A percentile compares a stretch with the other conserved stretches of the same genome.
These are phyloP conservation scores for Tachycineta bicolor DNA, from an alignment of 2,113 vertebrate species.

Conservation along the genomic window DNA sequence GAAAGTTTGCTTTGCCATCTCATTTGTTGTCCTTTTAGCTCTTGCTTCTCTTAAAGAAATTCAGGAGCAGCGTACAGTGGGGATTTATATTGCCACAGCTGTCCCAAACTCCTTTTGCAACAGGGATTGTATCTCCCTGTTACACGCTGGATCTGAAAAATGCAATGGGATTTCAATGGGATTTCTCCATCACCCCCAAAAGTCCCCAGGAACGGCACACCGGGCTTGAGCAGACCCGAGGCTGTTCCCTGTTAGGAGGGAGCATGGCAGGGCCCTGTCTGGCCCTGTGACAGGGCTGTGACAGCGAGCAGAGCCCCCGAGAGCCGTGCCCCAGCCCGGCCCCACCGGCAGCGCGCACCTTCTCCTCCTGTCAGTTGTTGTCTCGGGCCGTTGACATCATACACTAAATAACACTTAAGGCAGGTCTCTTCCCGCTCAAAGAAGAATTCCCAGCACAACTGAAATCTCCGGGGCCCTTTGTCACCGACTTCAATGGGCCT, in stretches of 20 bases:
- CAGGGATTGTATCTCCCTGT: background rate
- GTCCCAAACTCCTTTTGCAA: background rate
- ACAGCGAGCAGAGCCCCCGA: fast-evolving
- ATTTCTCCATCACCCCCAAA: background rate
- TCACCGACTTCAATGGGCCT: constrained; percentile 24
- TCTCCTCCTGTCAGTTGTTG: background rate
- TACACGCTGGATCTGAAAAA: background rate
- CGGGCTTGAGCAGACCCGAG: background rate
- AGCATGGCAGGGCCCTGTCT: background rate
- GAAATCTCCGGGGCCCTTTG: background rate
- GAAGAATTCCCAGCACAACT: background rate
- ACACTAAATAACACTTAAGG: background rate
- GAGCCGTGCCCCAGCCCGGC: background rate
- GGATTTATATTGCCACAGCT: background rate
- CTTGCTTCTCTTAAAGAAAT: background rate
- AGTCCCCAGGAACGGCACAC: background rate
- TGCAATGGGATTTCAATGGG: too few relatives aligned
- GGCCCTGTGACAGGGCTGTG: background rate
- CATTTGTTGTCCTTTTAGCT: background rate
- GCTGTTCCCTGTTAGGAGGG: background rate
- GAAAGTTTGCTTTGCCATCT: background rate
- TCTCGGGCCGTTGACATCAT: background rate
- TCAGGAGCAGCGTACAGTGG: background rate
- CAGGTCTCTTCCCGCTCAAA: background rate
- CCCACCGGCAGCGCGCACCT: fast-evolving